Base-by-base conservation (phyloP, 2,113 vertebrate species). In the Nothobranchius kuhntae region DNA sequence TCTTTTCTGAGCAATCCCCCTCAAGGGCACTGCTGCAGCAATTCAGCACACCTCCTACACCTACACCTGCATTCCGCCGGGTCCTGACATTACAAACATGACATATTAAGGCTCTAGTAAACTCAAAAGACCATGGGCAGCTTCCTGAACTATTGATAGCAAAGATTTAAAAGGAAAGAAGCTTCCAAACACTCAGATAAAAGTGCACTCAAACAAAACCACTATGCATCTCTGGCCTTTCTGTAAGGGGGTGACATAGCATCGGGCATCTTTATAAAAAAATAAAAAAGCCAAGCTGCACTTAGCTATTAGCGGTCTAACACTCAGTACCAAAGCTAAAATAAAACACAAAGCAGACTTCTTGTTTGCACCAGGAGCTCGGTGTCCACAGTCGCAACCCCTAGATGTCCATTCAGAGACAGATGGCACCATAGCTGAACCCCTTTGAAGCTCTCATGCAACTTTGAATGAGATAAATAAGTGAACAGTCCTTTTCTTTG, bases 391-490 rank as follows among this genome's bases (percentile, higher is more conserved):
- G 62, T 53, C 67, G 47, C 68, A 60, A 59, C 71, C 69, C 30
- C 13, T 13, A 54, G 66, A 62, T 61, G 48, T 65, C 66, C 82
- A 80, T 73, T 68, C 59, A 74, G 64, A 47, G 68, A 74, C 66
- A 71, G 60, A 53, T 62, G 54, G 52, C 53, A 70, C 62, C 59
- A 61, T 53, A 53, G 40, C 48, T 74, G 68, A 42, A 75, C 48
- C 78, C 74, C 53, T 63, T 45, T 48, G 53, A 57, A 48, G 13
- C 12, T 42, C 77, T 83, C 81, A 85, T 89, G 77, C 83, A 89
- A 79, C 59, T 83, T 89, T 63, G 84, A 70, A 78, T 45, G 21
- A 53, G 48, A 83, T 90, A 81, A 89, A 90, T 89, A 89, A 91
- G 54, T 89, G 77, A 90, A 75, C 17, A 78, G 17, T 9, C 15